Evolutionary conservation across 1,140 invertebrate species (phyloP).

Genomic region (Paraescarpia echinospica): DNA sequence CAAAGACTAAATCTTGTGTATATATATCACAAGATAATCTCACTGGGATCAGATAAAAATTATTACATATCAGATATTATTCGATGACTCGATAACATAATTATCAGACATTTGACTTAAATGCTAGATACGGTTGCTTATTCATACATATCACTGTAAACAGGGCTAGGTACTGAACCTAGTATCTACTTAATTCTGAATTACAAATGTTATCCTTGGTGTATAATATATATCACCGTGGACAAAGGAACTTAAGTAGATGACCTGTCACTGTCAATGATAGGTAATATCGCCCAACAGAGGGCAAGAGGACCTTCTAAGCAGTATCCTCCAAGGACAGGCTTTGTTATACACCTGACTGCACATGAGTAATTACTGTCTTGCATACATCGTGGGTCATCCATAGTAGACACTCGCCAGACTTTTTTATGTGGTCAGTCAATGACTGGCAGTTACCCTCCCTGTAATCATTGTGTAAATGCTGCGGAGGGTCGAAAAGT

Average conservation of each 20-base stretch:
- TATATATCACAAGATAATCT: neutral
- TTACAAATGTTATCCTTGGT: neutral
- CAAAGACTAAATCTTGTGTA: neutral
- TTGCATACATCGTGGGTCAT: neutral
- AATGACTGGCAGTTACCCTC: neutral
- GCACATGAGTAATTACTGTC: neutral
- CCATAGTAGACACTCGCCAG: neutral
- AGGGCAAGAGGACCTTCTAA: neutral
- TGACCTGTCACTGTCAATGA: neutral
- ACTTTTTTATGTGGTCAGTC: neutral
- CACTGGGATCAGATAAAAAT: neutral
- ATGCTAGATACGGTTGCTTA: neutral
- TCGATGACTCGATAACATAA: neutral
- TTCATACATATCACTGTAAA: neutral
- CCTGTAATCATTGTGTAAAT: neutral
- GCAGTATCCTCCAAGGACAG: neutral
- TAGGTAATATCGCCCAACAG: slow-evolving; percentile 4
- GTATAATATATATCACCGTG: neutral
- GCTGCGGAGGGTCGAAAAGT: neutral
- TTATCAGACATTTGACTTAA: neutral
- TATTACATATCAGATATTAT: neutral
- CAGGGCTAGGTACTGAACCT: neutral
- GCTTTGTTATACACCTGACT: neutral
- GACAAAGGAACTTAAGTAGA: neutral
- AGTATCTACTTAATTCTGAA: neutral